Evolutionary conservation across 2,113 vertebrate genomes (phyloP).

Genomic region (Hypocryptadius cinnamomeus): DNA sequence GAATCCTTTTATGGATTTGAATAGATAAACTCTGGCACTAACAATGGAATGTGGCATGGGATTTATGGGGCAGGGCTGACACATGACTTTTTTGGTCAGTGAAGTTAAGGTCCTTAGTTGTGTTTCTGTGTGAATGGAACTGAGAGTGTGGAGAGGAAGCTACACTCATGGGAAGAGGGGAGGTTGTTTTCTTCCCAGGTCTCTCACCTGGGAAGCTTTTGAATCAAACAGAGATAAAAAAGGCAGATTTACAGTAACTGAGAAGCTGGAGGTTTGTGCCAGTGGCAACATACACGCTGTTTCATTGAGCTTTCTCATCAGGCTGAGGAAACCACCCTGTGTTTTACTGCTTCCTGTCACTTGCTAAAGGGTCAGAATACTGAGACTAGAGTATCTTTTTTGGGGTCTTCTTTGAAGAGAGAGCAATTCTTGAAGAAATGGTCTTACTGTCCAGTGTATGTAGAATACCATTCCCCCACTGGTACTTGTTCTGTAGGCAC

Average conservation of each 20-base stretch:
- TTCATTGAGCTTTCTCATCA: background rate
- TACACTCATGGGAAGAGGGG: rapidly evolving
- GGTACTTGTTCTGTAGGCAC: background rate
- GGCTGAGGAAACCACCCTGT: background rate
- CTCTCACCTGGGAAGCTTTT: background rate
- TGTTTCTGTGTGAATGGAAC: background rate
- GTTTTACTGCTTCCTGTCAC: background rate
- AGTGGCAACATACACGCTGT: background rate
- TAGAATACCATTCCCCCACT: background rate
- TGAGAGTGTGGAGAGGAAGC: background rate
- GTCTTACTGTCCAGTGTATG: background rate
- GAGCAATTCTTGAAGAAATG: background rate
- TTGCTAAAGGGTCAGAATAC: background rate
- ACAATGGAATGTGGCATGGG: rapidly evolving
- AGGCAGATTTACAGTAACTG: background rate
- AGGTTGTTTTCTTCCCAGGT: background rate
- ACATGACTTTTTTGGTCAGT: background rate
- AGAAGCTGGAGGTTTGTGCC: background rate
- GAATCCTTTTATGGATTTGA: background rate
- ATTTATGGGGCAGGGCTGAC: background rate
- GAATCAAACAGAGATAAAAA: background rate
- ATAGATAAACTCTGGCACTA: background rate
- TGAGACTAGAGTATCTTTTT: background rate
- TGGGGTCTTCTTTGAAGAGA: background rate
- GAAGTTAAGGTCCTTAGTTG: background rate